phyloP scores from a whole-genome alignment of 1,140 invertebrate genomes.

The Oppia nitens region DNA sequence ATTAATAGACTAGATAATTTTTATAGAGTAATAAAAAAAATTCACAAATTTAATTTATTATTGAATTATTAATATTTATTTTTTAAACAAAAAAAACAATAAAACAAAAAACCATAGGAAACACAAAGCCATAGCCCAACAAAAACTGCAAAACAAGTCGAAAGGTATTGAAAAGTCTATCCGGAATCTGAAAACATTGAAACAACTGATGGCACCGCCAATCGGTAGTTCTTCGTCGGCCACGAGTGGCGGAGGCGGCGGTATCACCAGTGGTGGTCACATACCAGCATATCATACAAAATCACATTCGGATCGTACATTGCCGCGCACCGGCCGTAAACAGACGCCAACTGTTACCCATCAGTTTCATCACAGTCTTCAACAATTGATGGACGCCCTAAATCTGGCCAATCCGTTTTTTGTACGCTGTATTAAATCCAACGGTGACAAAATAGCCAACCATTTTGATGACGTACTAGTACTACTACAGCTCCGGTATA shows the following conservation, averaged over 20 bases:
- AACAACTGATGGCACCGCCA: slow-evolving; percentile 47
- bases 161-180: slow-evolving; percentile 30
- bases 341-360: slow-evolving; percentile 61
- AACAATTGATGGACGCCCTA: slow-evolving; percentile 76
- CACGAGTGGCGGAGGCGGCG: too few relatives aligned
- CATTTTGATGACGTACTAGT: slow-evolving; percentile 85
- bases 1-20: too few relatives aligned
- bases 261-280: background rate
- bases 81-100: background rate
- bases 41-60: too few relatives aligned
- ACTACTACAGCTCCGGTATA: slow-evolving; percentile 68
- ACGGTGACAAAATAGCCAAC: slow-evolving; percentile 47
- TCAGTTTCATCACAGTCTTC: slow-evolving; percentile 81
- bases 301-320: slow-evolving; percentile 10
- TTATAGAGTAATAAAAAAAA: too few relatives aligned
- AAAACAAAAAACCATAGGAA: slow-evolving; percentile 13
- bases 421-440: slow-evolving; percentile 75
- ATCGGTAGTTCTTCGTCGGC: too few relatives aligned
- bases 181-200: slow-evolving; percentile 74
- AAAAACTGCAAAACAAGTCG: background rate
- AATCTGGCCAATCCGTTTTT: slow-evolving; percentile 93
- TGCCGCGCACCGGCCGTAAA: slow-evolving; percentile 17
- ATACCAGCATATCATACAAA: slow-evolving; percentile 13
- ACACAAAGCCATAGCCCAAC: slow-evolving; percentile 5
- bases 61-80: too few relatives aligned